Conservation (phyloP, 2,888 invertebrate species). For the Agonopterix alstromeriana region DNA sequence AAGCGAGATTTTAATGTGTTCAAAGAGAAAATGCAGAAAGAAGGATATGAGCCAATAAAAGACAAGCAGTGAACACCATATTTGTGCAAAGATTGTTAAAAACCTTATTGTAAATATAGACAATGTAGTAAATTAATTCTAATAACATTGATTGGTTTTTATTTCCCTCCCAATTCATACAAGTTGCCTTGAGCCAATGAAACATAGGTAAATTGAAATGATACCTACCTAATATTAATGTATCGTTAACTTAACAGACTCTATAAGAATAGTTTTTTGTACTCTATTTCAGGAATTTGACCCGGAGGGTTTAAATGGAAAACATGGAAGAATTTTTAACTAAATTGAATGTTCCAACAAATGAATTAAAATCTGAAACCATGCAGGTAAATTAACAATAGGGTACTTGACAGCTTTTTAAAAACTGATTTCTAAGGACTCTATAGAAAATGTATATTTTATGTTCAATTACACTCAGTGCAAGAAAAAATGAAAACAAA, state of each 20-base stretch:
- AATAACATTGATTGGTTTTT: conserved; percentile 37
- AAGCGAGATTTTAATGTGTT: conserved; percentile 92
- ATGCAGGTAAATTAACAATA: conserved; percentile 47
- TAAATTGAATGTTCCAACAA: conserved; percentile 27
- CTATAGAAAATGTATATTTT: too few species aligned
- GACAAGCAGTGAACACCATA: conserved; percentile 42
- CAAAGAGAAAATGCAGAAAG: conserved; percentile 90
- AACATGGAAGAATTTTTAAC: conserved; percentile 31
- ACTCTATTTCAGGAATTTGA: background rate
- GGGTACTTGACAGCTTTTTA: too few species aligned
- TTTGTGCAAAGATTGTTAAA: conserved; percentile 14
- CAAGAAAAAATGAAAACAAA: too few species aligned
- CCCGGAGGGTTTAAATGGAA: too few species aligned
- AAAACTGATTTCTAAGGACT: too few species aligned
- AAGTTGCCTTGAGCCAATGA: too few species aligned
- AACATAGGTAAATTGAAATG: too few species aligned
- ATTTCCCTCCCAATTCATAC: conserved; percentile 22
- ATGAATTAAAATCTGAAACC: conserved; percentile 23
- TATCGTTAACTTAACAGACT: background rate
- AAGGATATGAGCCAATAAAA: conserved; percentile 89
- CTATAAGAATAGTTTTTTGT: too few species aligned
- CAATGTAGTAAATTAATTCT: conserved; percentile 23
- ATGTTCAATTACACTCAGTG: too few species aligned
- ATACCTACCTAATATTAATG: too few species aligned
- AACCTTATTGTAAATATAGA: conserved; percentile 40